A percentile compares a stretch with the other conserved stretches of the same genome.
These are phyloP conservation scores for Drosophila yakuba DNA, from an alignment of 1,140 invertebrate genomes.

Conservation along the genomic window DNA sequence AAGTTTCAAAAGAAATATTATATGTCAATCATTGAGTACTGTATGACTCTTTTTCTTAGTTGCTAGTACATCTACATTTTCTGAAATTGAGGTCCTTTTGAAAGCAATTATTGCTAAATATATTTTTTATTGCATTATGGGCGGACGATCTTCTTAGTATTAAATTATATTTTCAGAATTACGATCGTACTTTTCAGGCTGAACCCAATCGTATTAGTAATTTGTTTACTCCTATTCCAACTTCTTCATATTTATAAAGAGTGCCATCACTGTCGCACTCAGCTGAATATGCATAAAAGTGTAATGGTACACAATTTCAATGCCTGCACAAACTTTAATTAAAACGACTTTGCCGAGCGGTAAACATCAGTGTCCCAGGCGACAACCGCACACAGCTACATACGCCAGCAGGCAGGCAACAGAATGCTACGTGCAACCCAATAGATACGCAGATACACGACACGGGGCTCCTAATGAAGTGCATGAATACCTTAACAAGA, in stretches of 20 bases:
- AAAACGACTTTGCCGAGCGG: constrained; percentile 71
- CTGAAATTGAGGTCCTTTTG: too few relatives aligned
- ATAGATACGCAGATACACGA: constrained; percentile 22
- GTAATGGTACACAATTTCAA: constrained; percentile 66
- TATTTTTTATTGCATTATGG: too few relatives aligned
- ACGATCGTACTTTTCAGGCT: too few relatives aligned
- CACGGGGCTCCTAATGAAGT: constrained; percentile 76
- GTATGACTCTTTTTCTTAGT: too few relatives aligned
- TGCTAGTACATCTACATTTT: too few relatives aligned
- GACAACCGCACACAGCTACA: constrained; percentile 12
- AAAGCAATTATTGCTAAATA: too few relatives aligned
- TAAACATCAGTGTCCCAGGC: constrained; percentile 59
- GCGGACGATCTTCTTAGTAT: too few relatives aligned
- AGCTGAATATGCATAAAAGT: constrained; percentile 46
- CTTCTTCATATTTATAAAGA: background rate
- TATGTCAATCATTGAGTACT: too few relatives aligned
- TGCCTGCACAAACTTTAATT: constrained; percentile 76
- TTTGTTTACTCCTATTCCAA: background rate
- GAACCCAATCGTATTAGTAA: background rate
- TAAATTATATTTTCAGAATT: too few relatives aligned
- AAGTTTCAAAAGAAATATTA: background rate
- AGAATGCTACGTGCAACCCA: constrained; percentile 13
- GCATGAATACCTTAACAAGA: constrained; percentile 73
- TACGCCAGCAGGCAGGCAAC: background rate
- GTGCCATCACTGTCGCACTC: constrained; percentile 4